Evolutionary conservation across 2,797 vertebrate genomes (phyloP).

Genomic region (Syndactyla subalaris): DNA sequence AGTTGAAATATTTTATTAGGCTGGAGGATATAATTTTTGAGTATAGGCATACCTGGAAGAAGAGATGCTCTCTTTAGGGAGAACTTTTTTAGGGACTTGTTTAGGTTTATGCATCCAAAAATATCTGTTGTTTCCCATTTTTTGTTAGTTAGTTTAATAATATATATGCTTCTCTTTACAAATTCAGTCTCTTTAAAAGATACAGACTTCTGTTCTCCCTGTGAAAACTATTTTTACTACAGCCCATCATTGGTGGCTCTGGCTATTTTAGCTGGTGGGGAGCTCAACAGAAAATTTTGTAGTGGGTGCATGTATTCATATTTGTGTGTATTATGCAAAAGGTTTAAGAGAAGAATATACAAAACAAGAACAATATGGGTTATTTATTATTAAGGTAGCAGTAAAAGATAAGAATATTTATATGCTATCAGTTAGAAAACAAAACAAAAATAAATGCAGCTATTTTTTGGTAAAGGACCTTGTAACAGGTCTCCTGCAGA

Average conservation of each 20-base stretch:
- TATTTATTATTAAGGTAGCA: not conserved
- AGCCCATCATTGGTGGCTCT: not conserved
- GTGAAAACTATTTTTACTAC: not conserved
- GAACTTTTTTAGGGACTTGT: not conserved
- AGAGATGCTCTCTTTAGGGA: not conserved
- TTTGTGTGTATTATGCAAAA: not conserved
- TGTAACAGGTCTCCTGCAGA: not conserved
- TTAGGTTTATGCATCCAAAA: not conserved
- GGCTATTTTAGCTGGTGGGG: not conserved
- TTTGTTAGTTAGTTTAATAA: not conserved
- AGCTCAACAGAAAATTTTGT: not conserved
- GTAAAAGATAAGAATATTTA: not conserved
- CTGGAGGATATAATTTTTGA: not conserved
- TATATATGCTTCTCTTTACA: not conserved
- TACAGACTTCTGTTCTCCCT: not conserved
- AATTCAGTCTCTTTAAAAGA: not conserved
- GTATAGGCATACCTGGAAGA: not conserved
- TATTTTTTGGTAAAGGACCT: not conserved
- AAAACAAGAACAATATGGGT: not conserved
- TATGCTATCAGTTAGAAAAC: not conserved
- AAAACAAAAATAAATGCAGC: too few species aligned
- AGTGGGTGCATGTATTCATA: not conserved
- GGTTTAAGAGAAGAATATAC: not conserved
- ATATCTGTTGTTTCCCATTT: not conserved
- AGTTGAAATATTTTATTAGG: not conserved